Evolutionary conservation across 2,113 vertebrate species (phyloP).

Genomic region (Macroglossus sobrinus): DNA sequence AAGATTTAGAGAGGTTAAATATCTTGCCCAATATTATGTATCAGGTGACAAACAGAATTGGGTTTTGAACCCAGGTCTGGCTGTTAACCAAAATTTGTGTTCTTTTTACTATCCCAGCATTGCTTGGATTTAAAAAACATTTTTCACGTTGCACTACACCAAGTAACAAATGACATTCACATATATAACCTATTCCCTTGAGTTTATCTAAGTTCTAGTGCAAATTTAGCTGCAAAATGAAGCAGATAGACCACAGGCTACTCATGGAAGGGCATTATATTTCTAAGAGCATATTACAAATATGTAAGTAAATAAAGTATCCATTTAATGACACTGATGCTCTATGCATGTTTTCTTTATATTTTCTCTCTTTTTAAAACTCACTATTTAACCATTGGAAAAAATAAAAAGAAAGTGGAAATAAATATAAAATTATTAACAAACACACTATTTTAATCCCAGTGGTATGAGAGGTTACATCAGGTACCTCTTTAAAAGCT

Average conservation of each 20-base stretch:
- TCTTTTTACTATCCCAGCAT: not conserved
- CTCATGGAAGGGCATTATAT: not conserved
- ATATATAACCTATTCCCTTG: not conserved
- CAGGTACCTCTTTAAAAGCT: not conserved
- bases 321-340: not conserved
- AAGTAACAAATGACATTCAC: not conserved
- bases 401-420: not conserved
- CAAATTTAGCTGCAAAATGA: not conserved
- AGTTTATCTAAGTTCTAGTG: not conserved
- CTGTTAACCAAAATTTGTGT: not conserved
- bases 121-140: not conserved
- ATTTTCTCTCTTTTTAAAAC: not conserved
- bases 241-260: not conserved
- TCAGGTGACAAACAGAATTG: not conserved
- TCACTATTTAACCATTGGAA: constrained; percentile 6
- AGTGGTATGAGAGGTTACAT: not conserved
- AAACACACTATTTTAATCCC: not conserved
- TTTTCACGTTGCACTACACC: not conserved
- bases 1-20: not conserved
- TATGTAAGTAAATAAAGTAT: not conserved
- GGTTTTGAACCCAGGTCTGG: not conserved
- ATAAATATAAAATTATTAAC: constrained; percentile 10
- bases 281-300: not conserved
- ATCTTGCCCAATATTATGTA: not conserved
- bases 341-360: not conserved